Evolutionary conservation across 2,797 vertebrate species (phyloP), one percentile per base, ranked within the genome.

Genomic region (Scomberomorus guttatus): DNA sequence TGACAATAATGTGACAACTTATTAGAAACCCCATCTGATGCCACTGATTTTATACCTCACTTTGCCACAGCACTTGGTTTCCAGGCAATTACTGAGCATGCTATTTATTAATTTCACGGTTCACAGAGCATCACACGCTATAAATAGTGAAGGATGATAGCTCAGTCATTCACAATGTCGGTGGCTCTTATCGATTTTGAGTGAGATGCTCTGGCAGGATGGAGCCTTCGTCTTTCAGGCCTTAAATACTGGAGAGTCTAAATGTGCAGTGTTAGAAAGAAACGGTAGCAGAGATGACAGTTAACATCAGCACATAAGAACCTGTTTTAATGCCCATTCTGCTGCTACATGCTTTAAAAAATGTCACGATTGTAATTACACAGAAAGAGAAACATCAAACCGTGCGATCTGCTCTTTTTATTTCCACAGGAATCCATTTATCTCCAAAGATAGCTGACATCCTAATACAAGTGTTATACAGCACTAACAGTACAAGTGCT

Each of bases 61-160:
- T 92, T 82, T 90, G 83, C 91, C 93, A 93, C 93, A 89, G 88
- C 72, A 64, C 92, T 94, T 93, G 90, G 92, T 95, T 95, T 94
- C 90, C 87, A 94, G 82, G 94, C 94, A 96, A 96, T 96, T 95
- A 95, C 93, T 62, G 93, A 92, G 93, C 91, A 85, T 95, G 91
- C 94, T 96, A 95, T 96, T 96, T 96, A 96, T 95, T 95, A 94
- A 95, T 96, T 96, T 96, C 94, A 95, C n/a, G 91, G 95, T 95
- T 95, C 95, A 95, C 80, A 52, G 90, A 92, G 90, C 93, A 95
- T 95, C 94, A 93, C 91, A 89, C 87, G 87, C 92, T 95, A 94
- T 95, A 95, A 95, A 95, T 94, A 94, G 94, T 93, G 89, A 92
- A 86, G 91, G 91, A 93, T 93, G 95, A 93, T 92, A 92, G 92